These are phyloP conservation scores for Hypsibius dujardini DNA, from an alignment of 1,140 invertebrate species.

Conservation along the genomic window DNA sequence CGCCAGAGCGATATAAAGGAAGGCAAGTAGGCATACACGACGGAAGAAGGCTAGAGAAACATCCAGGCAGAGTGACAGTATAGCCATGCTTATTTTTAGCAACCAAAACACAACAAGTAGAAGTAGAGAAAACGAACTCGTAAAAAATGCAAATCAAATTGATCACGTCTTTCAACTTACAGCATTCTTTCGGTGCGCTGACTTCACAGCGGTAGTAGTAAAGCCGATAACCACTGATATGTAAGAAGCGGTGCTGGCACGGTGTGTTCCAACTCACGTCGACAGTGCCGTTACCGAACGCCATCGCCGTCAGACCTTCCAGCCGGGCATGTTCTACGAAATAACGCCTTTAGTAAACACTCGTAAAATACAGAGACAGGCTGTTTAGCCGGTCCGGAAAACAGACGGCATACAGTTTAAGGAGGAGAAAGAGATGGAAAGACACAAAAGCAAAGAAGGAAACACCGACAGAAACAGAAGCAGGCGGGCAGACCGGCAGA, in stretches of 20 bases:
- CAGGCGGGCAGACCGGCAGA: no score
- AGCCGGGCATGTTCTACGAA: neutral
- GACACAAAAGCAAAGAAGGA: neutral
- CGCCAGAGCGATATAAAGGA: no score
- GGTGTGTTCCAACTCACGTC: neutral
- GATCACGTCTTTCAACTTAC: neutral
- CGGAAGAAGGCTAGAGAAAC: no score
- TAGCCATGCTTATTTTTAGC: no score
- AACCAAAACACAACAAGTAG: neutral
- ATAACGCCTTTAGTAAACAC: neutral
- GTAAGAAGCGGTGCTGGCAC: neutral
- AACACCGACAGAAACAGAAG: no score
- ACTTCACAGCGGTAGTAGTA: conserved; percentile 1
- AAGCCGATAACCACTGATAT: neutral
- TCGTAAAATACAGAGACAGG: neutral
- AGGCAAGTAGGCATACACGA: no score
- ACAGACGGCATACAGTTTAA: no score
- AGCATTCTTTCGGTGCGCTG: neutral
- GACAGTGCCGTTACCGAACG: neutral
- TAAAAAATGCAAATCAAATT: neutral
- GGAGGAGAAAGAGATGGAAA: no score
- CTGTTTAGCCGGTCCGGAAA: neutral
- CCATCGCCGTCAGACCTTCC: neutral
- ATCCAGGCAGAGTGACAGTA: no score
- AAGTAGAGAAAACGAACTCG: neutral